These are phyloP conservation scores for Lophotriccus pileatus DNA, from an alignment of 2,797 vertebrate genomes.

Conservation along the genomic window DNA sequence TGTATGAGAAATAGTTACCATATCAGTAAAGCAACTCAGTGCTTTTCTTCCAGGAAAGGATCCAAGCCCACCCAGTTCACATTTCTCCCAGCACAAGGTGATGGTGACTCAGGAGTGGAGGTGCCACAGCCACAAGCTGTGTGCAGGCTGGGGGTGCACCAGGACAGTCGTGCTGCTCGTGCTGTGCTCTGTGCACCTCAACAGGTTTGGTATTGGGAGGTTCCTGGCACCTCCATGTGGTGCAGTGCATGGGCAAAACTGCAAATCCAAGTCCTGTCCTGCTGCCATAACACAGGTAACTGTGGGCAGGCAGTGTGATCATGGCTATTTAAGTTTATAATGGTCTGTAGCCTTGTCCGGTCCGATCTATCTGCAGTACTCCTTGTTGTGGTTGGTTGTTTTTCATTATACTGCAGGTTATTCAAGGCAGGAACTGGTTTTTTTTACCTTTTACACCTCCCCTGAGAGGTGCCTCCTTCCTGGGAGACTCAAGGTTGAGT, in stretches of 20 bases:
- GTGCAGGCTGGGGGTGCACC: not conserved
- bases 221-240: rapidly evolving
- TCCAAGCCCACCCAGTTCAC: rapidly evolving
- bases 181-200: not conserved
- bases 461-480: not conserved
- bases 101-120: not conserved
- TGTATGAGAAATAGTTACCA: not conserved
- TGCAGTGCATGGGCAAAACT: not conserved
- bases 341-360: not conserved
- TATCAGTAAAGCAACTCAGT: not conserved
- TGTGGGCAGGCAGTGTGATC: not conserved
- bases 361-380: not conserved
- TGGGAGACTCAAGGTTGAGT: not conserved
- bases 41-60: not conserved
- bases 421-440: not conserved
- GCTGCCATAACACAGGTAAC: not conserved
- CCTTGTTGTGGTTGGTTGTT: not conserved
- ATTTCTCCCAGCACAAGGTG: not conserved
- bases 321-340: not conserved
- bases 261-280: not conserved
- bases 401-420: not conserved
- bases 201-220: rapidly evolving
- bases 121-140: not conserved
- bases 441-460: not conserved
- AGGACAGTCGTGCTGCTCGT: not conserved